Base-by-base conservation (phyloP, 2,888 invertebrate genomes). In the Ectobius pallidus region DNA sequence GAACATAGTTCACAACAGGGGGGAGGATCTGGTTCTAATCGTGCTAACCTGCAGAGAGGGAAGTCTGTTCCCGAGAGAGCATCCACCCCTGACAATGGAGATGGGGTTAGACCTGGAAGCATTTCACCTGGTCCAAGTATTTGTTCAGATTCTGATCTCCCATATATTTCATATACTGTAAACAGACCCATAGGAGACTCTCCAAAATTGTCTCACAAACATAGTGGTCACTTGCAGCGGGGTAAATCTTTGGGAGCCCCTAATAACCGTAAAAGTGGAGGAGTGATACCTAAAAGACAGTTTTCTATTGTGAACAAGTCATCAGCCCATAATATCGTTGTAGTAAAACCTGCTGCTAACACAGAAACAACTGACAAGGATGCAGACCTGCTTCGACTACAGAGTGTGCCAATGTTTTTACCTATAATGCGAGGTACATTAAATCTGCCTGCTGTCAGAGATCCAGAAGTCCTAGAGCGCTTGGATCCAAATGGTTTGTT, bases 371-470 rank as follows among this genome's bases (percentile, higher is more conserved):
- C 89, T 0, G 92, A 92, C 77, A 87, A 90, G 71, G 95, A 96
- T 82, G 90, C 92, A 9, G 92, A 94, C 78, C 87, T 93, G 69
- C 83, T 90, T 61, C 85, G 89, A 74, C 81, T 94, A 52, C 90
- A 93, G 87, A 91, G 88, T 77, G 96, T 97, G 78, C 96, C 97
- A 2, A 93, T 95, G 83, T 97, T 97, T 82, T 84, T 96, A 70
- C 97, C 97, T 0, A 95, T 97, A 65, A 94, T 97, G 90, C 84
- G 96, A 46, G 95, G 95, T 0, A 93, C 95, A 0, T 83, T 96
- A 1, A 95, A 95, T 52, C 83, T 95, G 69, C 94, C 96, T 0
- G 92, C 94, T 0, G 91, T 92, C 0, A 86, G 94, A 62, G 96
- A 97, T 82, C 92, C 94, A 0, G 95, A 96, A 80, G 91, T 96